Conservation (phyloP, 1,140 invertebrate genomes). For the Rhopalosiphum padi region DNA sequence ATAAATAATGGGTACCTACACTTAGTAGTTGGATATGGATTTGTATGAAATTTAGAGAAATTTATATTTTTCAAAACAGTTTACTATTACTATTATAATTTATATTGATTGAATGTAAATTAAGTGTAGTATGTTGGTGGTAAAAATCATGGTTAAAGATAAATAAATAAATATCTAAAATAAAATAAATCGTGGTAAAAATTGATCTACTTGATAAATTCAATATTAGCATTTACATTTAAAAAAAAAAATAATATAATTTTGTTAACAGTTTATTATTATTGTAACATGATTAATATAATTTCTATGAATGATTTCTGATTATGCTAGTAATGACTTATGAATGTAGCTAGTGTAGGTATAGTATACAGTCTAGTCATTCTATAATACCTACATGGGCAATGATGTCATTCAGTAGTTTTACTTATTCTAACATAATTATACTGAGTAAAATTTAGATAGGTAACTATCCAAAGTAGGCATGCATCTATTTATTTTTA, state of each 20-base stretch:
- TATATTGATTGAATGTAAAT: not conserved
- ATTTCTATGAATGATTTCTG: not conserved
- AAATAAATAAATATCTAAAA: no score
- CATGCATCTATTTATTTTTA: not conserved
- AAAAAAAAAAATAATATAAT: not conserved
- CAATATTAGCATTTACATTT: not conserved
- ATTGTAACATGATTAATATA: not conserved
- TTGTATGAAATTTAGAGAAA: not conserved
- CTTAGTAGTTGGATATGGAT: not conserved
- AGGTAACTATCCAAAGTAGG: not conserved
- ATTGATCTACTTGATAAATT: no score
- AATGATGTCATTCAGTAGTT: not conserved
- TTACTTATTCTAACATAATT: not conserved
- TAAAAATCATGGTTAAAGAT: not conserved
- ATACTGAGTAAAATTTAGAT: slow-evolving; percentile 6
- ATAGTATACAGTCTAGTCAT: not conserved
- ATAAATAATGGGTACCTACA: not conserved
- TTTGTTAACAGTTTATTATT: not conserved
- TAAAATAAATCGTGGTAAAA: no score
- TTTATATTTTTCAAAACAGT: not conserved
- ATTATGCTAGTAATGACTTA: not conserved
- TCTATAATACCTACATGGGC: not conserved
- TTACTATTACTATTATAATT: not conserved
- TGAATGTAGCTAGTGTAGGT: not conserved
- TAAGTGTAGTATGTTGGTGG: not conserved